Evolutionary conservation across 2,797 vertebrate species (phyloP).

Genomic region (Moxostoma hubbsi): DNA sequence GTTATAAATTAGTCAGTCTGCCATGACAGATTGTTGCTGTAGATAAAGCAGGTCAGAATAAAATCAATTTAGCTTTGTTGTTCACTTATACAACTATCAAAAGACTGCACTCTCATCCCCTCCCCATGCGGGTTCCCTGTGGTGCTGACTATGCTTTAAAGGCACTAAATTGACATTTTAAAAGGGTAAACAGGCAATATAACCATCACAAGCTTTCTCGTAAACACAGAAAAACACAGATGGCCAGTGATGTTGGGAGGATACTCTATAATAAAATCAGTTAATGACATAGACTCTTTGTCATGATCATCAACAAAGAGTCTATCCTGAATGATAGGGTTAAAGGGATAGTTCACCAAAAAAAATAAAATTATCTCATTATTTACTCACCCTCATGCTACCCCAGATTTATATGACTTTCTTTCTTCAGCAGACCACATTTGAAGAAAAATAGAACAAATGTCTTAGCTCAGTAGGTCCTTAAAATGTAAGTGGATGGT

Average conservation of each 20-base stretch:
- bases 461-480: too few species aligned
- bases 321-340: background rate
- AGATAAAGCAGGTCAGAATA: conserved; percentile 42
- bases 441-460: too few species aligned
- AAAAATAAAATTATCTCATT: background rate
- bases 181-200: conserved; percentile 37
- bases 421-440: too few species aligned
- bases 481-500: too few species aligned
- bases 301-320: background rate
- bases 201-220: conserved; percentile 16
- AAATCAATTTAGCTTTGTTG: conserved; percentile 50
- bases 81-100: conserved; percentile 47
- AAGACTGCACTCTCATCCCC: conserved; percentile 33
- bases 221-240: conserved; percentile 6
- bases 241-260: background rate
- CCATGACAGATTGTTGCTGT: conserved; percentile 13
- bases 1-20: conserved; percentile 42
- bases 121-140: conserved; percentile 14
- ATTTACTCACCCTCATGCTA: too few species aligned
- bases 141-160: conserved; percentile 45
- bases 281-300: background rate
- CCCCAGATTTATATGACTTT: too few species aligned
- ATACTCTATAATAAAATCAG: background rate
- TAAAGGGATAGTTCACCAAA: background rate
- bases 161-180: conserved; percentile 47